Evolutionary conservation across 1,140 invertebrate genomes (phyloP), one percentile per base, ranked within the genome.

Genomic region (Anastrepha ludens): DNA sequence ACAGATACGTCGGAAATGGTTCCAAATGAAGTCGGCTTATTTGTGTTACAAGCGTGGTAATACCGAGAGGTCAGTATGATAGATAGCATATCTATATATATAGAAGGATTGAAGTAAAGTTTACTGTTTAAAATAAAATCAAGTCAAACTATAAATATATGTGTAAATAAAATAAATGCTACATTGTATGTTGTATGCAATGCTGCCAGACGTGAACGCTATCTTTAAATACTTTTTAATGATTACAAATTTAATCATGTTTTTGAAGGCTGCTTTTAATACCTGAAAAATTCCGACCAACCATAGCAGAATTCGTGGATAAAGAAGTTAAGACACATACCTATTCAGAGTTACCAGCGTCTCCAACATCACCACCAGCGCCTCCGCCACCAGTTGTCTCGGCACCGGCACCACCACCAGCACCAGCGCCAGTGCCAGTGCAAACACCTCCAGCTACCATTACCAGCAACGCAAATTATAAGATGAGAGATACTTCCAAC

Each of bases 21-120:
- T 92, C 89, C 91, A 92, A 87, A 92, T 92, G 91, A 92, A 92
- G 62, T 92, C 91, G 6, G 91, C 91, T 0, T 92, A 92, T 86
- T 89, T 92, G 0, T 92, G 91, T 39, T 92, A 91, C 17, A 92
- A 92, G 50, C 92, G 92, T 44, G 91, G 91, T 0, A 92, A 92
- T n/a, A 88, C 90, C 2, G 91, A 92, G 47, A 85, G 91, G 0
- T 85, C 90, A 2, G 90, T 92, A 65, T 50, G 47, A 29, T 17
- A 15, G 8, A 62, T 44, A 55, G 15, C 0, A 44, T 2, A 74
- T 4, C 62, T 41, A 11, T 7, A 1, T 11, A 67, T 91, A 55
- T 1, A 92, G 15, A 41, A 39, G 5, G 11, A 13, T 67, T 44
- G 17, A 47, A 13, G 60, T 5, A n/a, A 17, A 13, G 44, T 47